These are phyloP conservation scores for Sussaba pulchella DNA, from an alignment of 2,888 invertebrate species.

Conservation along the genomic window DNA sequence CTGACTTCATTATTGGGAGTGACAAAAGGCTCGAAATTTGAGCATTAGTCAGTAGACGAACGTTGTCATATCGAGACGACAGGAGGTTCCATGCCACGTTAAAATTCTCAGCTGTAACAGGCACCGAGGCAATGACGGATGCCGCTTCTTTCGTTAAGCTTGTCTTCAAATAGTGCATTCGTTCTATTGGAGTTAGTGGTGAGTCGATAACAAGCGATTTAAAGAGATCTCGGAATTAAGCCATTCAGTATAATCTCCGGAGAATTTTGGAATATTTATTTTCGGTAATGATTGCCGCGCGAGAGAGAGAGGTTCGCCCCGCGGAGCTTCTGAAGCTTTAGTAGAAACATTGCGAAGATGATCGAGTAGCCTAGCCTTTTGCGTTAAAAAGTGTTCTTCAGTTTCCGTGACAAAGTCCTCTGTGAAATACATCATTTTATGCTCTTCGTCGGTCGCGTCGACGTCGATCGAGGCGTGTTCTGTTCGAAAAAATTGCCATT, in stretches of 20 bases:
- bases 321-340: neutral
- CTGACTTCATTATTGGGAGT: constrained; percentile 7
- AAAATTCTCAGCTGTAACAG: neutral
- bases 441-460: neutral
- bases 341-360: neutral
- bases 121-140: constrained; percentile 48
- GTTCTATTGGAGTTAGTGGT: constrained; percentile 56
- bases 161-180: constrained; percentile 64
- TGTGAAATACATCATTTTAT: neutral
- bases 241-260: constrained; percentile 9
- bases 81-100: neutral
- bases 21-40: constrained; percentile 48
- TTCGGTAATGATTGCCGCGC: constrained; percentile 10
- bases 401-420: neutral
- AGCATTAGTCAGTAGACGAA: constrained; percentile 56
- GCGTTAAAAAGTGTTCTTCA: neutral
- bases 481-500: constrained; percentile 1
- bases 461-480: neutral
- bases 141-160: constrained; percentile 62
- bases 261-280: constrained; percentile 1
- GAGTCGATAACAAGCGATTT: constrained; percentile 49
- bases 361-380: neutral
- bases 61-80: constrained; percentile 6
- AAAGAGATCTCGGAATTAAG: constrained; percentile 29
- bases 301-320: neutral